Base-by-base conservation (phyloP, 1,140 invertebrate species). In the Zeugodacus cucurbitae region DNA sequence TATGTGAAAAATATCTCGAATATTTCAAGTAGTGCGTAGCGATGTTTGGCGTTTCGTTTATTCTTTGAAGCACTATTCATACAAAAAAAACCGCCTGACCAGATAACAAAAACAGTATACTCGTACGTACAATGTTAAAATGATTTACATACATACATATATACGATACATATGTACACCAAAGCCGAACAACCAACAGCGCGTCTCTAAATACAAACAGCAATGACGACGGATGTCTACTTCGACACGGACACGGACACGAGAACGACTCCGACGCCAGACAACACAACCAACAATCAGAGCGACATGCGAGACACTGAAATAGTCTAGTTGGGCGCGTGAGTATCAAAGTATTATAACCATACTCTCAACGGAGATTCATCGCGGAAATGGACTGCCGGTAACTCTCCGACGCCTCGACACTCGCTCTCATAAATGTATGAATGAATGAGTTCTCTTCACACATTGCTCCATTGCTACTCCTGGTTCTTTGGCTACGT, bases 231-330 rank as follows among this genome's bases (percentile, higher is more conserved):
- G 41, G 41, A 48, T 82, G 74, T 26, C 74, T 82, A 82, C 74
- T 54, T 7, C 74, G 74, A 14, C 44, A 48, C 74, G 74, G 74
- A 14, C 44, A 48, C 74, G 74, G n/a, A n/a, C 41, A 82, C 41
- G 44, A 59, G 22, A 37, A 87, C 54, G 86, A 87, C 29, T 54
- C 87, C 87, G 62, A 20, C 87, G n/a, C 29, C 59, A 87, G 34
- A 67, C 87, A 67, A 70, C 87, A 87, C 87, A 41, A 87, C 87
- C 62, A 67, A 67, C 37, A 87, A 87, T 48, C 41, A 64, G 34
- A 87, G 59, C 54, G 87, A 41, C 87, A 87, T 70, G 87, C 59
- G 26, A 48, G 41, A 41, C 87, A 87, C 87, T 87, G 62, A 67
- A 48, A 34, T 59, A 64, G 37, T 64, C 54, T 26, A 59, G 29